Conservation (phyloP, 2,797 vertebrate genomes). For the Sebastes dallii region DNA sequence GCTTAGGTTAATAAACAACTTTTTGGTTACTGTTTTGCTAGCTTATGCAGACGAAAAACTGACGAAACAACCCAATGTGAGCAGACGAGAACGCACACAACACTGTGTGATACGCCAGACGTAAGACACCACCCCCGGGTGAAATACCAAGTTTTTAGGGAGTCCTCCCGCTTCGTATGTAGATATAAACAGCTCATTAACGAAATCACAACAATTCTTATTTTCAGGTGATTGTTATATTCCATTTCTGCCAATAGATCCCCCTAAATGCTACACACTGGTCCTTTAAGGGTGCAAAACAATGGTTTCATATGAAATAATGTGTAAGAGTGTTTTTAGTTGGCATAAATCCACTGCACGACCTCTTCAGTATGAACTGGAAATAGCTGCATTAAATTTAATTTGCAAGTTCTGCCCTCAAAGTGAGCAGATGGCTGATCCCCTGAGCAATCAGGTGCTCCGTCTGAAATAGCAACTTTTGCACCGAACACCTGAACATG, state of each 20-base stretch:
- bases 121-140: not conserved
- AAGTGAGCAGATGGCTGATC: constrained; percentile 48
- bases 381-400: constrained; percentile 17
- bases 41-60: not conserved
- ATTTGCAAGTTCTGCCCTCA: constrained; percentile 11
- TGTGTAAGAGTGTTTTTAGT: not conserved
- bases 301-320: not conserved
- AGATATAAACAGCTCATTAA: too few species aligned
- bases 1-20: not conserved
- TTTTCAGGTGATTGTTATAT: too few species aligned
- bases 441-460: constrained; percentile 21
- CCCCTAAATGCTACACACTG: too few species aligned
- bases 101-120: not conserved
- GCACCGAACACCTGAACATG: constrained; percentile 9
- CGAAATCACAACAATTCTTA: too few species aligned
- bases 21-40: not conserved
- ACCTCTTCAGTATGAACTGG: not conserved
- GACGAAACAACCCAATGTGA: not conserved
- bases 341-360: not conserved
- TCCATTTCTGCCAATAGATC: too few species aligned
- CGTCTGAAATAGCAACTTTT: constrained; percentile 22
- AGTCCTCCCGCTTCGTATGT: not conserved
- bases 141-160: not conserved
- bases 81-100: not conserved
- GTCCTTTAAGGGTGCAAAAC: not conserved